These are phyloP conservation scores for Chironomus riparius DNA, from an alignment of 2,888 invertebrate genomes.

Conservation along the genomic window DNA sequence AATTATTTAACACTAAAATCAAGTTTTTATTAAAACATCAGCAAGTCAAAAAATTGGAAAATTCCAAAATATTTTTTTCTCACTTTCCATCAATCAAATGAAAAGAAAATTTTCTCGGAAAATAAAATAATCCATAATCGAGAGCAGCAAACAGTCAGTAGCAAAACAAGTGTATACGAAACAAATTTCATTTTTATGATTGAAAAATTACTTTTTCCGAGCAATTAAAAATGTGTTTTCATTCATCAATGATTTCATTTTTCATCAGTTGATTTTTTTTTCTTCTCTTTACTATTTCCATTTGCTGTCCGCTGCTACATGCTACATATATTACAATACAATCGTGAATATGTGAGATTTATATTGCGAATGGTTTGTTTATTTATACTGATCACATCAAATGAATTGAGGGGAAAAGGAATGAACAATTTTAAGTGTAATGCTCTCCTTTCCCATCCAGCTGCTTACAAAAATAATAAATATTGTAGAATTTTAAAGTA, in stretches of 20 bases:
- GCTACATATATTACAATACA: neutral
- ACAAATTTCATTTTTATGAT: no score
- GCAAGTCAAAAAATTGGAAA: neutral
- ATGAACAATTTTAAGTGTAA: neutral
- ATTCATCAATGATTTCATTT: constrained; percentile 21
- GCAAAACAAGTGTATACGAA: no score
- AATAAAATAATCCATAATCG: no score
- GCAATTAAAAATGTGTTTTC: constrained; percentile 16
- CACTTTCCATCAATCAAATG: no score
- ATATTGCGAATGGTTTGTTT: neutral
- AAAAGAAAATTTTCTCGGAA: neutral
- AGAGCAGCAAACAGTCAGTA: no score
- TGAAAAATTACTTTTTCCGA: neutral
- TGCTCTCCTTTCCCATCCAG: neutral
- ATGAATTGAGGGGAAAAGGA: neutral
- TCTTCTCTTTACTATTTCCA: neutral
- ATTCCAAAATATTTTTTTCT: neutral
- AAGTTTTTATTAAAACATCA: neutral
- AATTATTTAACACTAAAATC: no score
- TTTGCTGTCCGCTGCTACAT: neutral
- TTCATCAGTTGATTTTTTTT: neutral
- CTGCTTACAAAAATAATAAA: neutral
- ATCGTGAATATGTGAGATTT: no score
- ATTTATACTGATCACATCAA: constrained; percentile 11
- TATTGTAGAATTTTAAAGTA: neutral